Percentiles rank a stretch among this genome's conserved stretches.
Evolutionary conservation across 2,888 invertebrate genomes (phyloP).

Genomic region (Phaedon cochleariae): DNA sequence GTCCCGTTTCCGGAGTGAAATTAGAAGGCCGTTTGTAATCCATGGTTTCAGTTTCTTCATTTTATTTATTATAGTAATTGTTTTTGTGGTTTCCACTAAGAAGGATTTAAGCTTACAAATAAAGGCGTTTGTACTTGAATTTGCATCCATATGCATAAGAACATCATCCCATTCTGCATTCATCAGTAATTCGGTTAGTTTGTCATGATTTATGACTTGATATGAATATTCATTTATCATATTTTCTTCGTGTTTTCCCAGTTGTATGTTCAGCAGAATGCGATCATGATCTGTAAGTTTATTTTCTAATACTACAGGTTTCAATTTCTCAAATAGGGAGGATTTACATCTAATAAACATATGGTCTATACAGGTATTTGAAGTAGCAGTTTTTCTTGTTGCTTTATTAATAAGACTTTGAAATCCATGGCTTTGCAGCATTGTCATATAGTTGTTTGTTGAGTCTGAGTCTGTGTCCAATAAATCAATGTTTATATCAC

Average conservation of each 20-base stretch:
- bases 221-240: background rate
- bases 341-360: background rate
- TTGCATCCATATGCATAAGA: background rate
- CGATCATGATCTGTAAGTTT: conserved; percentile 1
- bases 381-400: background rate
- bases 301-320: background rate
- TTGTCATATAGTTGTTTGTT: no score
- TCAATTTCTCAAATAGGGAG: background rate
- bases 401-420: no score
- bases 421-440: no score
- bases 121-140: background rate
- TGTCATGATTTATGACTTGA: conserved; percentile 1
- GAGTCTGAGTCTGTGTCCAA: background rate
- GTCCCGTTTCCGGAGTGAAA: background rate
- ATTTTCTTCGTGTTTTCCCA: background rate
- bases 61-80: background rate
- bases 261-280: background rate
- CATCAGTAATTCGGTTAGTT: background rate
- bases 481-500: background rate
- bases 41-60: background rate
- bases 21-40: background rate
- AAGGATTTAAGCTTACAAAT: background rate
- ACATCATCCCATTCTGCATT: conserved; percentile 5
- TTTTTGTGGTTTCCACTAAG: background rate
- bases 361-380: background rate